These are phyloP conservation scores for Ophioderma brevispina DNA, from an alignment of 35 echinoderm and acorn worm species.

Conservation along the genomic window DNA sequence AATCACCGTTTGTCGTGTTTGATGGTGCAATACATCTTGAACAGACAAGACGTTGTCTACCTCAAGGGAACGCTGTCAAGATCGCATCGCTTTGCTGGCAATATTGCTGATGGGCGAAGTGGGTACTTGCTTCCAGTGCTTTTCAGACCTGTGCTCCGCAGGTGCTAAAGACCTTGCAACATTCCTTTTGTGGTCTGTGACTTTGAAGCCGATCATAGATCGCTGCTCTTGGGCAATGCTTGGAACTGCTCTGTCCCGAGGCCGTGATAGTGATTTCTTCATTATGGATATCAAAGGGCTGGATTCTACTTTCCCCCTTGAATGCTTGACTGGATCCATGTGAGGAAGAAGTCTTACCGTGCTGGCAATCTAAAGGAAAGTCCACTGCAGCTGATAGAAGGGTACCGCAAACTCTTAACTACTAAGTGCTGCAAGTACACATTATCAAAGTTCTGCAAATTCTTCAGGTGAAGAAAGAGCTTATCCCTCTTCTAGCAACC, in stretches of 20 bases:
- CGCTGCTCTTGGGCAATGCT: conserved; percentile 67
- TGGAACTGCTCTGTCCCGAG: conserved; percentile 63
- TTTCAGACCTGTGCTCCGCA: too few relatives aligned
- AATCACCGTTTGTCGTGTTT: conserved; percentile 75
- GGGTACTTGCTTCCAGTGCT: conserved; percentile 57
- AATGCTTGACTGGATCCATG: conserved; percentile 60
- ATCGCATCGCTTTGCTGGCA: conserved; percentile 46
- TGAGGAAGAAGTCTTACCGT: neutral
- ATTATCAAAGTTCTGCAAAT: conserved; percentile 64
- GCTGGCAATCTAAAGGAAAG: neutral
- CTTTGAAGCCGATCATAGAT: conserved; percentile 94
- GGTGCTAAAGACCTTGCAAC: too few relatives aligned
- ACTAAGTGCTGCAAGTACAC: conserved; percentile 29
- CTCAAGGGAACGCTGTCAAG: conserved; percentile 41
- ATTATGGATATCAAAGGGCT: conserved; percentile 74
- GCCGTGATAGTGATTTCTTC: conserved; percentile 94
- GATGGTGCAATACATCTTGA: conserved; percentile 81
- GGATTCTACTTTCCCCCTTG: conserved; percentile 77
- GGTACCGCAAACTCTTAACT: neutral
- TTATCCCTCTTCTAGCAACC: conserved; percentile 84
- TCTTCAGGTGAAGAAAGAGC: conserved; percentile 58
- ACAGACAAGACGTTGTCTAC: conserved; percentile 87
- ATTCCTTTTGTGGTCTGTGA: conserved; percentile 74
- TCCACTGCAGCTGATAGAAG: neutral
- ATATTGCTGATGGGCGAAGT: conserved; percentile 33